Percentiles rank a stretch among this genome's conserved stretches.
Evolutionary conservation across 1,140 invertebrate species (phyloP).

Genomic region (Diabrotica undecimpunctata): DNA sequence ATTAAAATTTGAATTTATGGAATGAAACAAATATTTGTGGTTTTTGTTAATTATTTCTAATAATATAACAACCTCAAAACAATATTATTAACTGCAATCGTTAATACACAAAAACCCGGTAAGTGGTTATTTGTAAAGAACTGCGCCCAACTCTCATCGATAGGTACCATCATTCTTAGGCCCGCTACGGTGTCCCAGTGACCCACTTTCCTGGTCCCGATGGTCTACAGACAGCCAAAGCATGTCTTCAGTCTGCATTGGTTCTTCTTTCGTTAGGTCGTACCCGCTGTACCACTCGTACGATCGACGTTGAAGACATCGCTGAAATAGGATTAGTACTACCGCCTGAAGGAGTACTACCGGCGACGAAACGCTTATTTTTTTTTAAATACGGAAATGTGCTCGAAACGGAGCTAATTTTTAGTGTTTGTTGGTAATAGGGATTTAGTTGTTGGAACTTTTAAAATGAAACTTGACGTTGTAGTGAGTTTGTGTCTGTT

Average conservation of each 20-base stretch:
- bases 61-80: too few relatives aligned
- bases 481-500: conserved; percentile 25
- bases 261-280: conserved; percentile 17
- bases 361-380: not conserved
- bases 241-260: conserved; percentile 40
- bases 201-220: conserved; percentile 40
- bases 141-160: not conserved
- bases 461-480: conserved; percentile 21
- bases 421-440: not conserved
- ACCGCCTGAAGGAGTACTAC: conserved; percentile 1
- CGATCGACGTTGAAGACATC: too few relatives aligned
- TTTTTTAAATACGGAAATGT: not conserved
- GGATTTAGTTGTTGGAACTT: not conserved
- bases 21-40: too few relatives aligned
- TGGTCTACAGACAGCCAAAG: conserved; percentile 40
- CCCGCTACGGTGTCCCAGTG: conserved; percentile 41
- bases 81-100: too few relatives aligned
- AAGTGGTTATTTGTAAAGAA: not conserved
- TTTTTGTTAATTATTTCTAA: too few relatives aligned
- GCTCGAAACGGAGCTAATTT: too few relatives aligned
- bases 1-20: too few relatives aligned
- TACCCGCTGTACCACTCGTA: conserved; percentile 4
- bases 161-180: conserved; percentile 24
- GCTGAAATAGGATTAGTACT: not conserved
- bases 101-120: too few relatives aligned